Percentiles rank a stretch among this genome's conserved stretches.
These are phyloP conservation scores for Hyles vespertilio DNA, from an alignment of 1,140 invertebrate species.

Conservation along the genomic window DNA sequence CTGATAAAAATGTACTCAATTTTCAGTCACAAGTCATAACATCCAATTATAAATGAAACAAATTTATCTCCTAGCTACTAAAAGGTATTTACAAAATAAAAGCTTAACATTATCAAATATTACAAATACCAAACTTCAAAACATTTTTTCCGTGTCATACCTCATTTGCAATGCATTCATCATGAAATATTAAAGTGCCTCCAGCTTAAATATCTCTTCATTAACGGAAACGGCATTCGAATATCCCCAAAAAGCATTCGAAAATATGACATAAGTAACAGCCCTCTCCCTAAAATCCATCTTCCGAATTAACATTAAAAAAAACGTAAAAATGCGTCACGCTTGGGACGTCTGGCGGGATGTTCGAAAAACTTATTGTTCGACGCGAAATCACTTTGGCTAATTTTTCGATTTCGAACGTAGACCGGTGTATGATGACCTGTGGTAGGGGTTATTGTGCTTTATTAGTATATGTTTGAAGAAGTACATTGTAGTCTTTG, in stretches of 20 bases:
- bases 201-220: conserved; percentile 4
- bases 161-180: too few relatives aligned
- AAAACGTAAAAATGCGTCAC: conserved; percentile 33
- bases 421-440: not conserved
- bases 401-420: conserved; percentile 17
- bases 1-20: too few relatives aligned
- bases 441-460: not conserved
- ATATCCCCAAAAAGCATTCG: conserved; percentile 4
- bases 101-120: too few relatives aligned
- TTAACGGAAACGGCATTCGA: conserved; percentile 6
- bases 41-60: too few relatives aligned
- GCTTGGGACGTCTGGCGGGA: conserved; percentile 25
- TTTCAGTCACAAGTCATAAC: too few relatives aligned
- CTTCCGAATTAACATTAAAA: conserved; percentile 46
- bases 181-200: too few relatives aligned
- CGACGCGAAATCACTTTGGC: conserved; percentile 3
- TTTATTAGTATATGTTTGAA: too few relatives aligned
- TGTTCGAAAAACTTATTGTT: conserved; percentile 4
- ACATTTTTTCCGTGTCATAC: too few relatives aligned
- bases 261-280: conserved; percentile 6
- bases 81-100: too few relatives aligned
- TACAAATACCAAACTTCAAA: too few relatives aligned
- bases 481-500: too few relatives aligned
- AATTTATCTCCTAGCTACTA: too few relatives aligned
- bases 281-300: conserved; percentile 39